Conservation (phyloP, 1,140 invertebrate genomes). For the Drosophila tropicalis region DNA sequence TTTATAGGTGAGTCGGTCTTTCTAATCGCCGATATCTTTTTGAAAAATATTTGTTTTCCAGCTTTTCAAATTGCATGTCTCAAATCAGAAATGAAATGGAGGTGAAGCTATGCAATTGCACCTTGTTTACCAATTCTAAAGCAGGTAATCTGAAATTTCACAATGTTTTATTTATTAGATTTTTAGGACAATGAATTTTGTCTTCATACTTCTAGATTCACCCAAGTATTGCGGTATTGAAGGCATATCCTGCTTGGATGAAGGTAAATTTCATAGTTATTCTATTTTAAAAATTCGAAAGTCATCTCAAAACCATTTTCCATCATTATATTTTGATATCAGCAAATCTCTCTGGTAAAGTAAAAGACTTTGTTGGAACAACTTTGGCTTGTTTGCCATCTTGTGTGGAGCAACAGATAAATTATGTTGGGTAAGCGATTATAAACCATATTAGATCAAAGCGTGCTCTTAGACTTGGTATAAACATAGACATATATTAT, state of each 20-base stretch:
- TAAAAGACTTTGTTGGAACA: conserved; percentile 43
- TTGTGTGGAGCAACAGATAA: conserved; percentile 64
- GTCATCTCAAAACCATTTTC: not conserved
- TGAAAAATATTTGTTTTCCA: not conserved
- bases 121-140: conserved; percentile 38
- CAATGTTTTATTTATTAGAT: not conserved
- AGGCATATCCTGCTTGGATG: conserved; percentile 43
- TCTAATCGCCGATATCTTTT: no score
- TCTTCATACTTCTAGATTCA: conserved; percentile 21
- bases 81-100: conserved; percentile 55
- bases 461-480: no score
- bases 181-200: no score
- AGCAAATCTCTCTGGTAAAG: conserved; percentile 40
- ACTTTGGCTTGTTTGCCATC: conserved; percentile 52
- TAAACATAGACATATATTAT: no score
- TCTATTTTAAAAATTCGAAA: not conserved
- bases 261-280: conserved; percentile 25
- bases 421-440: conserved; percentile 46
- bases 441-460: no score
- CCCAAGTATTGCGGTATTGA: conserved; percentile 37
- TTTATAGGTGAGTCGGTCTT: conserved; percentile 52
- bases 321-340: not conserved
- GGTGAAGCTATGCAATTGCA: conserved; percentile 55
- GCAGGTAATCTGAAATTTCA: conserved; percentile 22
- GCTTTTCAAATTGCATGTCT: conserved; percentile 70